These are phyloP conservation scores for Podarcis lilfordi DNA, from an alignment of 2,797 vertebrate genomes.

Conservation along the genomic window DNA sequence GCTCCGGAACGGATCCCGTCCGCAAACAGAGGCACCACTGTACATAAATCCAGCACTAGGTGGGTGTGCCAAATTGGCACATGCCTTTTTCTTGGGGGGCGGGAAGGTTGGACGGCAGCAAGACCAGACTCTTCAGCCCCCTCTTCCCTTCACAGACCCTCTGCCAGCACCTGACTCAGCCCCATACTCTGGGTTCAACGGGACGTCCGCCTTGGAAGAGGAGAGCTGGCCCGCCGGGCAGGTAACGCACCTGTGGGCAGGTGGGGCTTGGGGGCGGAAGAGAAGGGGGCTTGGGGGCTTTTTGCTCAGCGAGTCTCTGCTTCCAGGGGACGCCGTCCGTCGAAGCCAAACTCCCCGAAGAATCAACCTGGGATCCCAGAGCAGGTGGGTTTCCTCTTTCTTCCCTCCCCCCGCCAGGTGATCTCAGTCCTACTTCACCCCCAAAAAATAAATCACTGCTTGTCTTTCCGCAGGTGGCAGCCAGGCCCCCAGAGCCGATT, in stretches of 20 bases:
- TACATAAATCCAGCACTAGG: too few species aligned
- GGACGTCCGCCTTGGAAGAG: background rate
- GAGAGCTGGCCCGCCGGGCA: background rate
- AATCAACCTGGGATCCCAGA: rapidly evolving
- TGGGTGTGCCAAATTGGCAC: background rate
- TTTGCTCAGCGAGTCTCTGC: rapidly evolving
- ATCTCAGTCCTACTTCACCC: background rate
- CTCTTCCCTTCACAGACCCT: background rate
- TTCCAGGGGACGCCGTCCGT: background rate
- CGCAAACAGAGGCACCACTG: too few species aligned
- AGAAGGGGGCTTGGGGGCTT: background rate
- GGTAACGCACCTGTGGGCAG: background rate
- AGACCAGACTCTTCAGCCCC: too few species aligned
- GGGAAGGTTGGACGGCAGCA: rapidly evolving
- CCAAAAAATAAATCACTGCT: rapidly evolving
- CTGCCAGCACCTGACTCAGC: rapidly evolving
- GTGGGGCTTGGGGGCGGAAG: background rate
- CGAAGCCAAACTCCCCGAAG: background rate
- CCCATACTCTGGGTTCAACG: background rate
- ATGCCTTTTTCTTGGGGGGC: background rate
- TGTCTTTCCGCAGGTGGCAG: background rate
- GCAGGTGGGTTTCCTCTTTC: background rate
- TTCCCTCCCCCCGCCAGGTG: too few species aligned
- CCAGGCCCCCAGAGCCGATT: rapidly evolving
- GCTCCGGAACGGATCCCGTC: too few species aligned